phyloP scores from a whole-genome alignment of 2,888 invertebrate genomes.

The Eumacrocentrus americanus region DNA sequence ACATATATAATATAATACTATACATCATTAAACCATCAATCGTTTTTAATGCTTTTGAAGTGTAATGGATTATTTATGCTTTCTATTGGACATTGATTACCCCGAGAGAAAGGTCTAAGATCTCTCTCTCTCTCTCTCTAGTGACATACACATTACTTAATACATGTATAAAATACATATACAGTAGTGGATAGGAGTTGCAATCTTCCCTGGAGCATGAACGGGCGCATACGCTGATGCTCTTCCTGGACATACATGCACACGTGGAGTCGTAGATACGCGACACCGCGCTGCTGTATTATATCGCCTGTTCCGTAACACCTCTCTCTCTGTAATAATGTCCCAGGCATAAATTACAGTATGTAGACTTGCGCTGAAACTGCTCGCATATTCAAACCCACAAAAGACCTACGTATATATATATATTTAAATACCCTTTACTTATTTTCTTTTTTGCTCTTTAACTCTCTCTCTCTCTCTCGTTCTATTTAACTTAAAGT shows the following conservation, averaged over 20 bases:
- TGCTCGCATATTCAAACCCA: neutral
- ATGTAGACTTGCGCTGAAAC: constrained; percentile 11
- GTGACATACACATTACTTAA: neutral
- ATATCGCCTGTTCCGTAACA: constrained; percentile 23
- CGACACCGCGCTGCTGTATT: constrained; percentile 20
- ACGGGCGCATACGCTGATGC: neutral
- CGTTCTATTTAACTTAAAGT: constrained; percentile 3
- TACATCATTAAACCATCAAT: too few species aligned
- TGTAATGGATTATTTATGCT: constrained; percentile 9
- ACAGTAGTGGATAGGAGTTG: constrained; percentile 9
- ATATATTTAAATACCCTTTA: neutral
- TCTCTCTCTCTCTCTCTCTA: too few species aligned
- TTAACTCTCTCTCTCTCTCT: neutral
- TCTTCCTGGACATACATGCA: constrained; percentile 11
- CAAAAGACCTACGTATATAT: constrained; percentile 15
- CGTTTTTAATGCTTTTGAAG: neutral
- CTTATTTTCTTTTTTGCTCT: neutral
- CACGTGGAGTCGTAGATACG: constrained; percentile 6
- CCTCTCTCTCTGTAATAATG: constrained; percentile 27
- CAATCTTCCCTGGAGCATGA: constrained; percentile 21
- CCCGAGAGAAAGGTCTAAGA: constrained; percentile 1
- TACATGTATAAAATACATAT: constrained; percentile 6
- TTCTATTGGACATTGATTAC: neutral
- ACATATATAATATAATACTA: too few species aligned
- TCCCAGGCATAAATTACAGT: constrained; percentile 22